phyloP scores from a whole-genome alignment of 2,797 vertebrate species.

The Chloroceryle amazona region DNA sequence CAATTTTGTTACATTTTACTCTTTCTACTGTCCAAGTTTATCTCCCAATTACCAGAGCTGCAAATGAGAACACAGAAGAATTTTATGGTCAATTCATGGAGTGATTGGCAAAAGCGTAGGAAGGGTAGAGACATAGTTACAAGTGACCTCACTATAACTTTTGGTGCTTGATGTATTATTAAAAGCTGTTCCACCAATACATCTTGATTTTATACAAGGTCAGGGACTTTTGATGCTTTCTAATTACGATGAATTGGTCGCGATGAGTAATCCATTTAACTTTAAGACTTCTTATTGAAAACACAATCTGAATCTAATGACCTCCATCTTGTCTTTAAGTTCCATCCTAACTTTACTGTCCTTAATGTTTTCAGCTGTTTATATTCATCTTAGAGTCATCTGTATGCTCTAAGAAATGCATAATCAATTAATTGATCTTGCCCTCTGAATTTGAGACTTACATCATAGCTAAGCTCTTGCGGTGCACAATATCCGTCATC shows the following conservation, averaged over 20 bases:
- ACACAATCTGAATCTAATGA: neutral
- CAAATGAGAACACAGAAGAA: neutral
- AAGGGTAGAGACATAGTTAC: neutral
- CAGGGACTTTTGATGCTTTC: neutral
- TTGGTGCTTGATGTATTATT: slow-evolving; percentile 17
- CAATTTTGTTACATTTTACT: neutral
- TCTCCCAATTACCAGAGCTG: neutral
- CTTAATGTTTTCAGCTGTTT: neutral
- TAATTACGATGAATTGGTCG: neutral
- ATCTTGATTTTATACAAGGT: neutral
- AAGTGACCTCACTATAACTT: neutral
- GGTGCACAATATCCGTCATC: neutral
- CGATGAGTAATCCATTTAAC: slow-evolving; percentile 8
- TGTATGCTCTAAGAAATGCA: neutral
- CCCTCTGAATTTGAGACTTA: neutral
- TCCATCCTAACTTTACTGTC: neutral
- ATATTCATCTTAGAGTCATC: neutral
- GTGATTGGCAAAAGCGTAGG: neutral
- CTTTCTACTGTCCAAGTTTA: neutral
- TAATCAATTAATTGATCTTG: neutral
- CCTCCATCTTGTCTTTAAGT: neutral
- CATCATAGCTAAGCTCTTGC: neutral
- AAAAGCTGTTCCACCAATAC: neutral
- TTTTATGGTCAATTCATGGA: neutral
- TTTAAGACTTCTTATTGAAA: neutral